A percentile compares a stretch with the other conserved stretches of the same genome.
Conservation (phyloP, 2,888 invertebrate species). For the Cloeon dipterum region DNA sequence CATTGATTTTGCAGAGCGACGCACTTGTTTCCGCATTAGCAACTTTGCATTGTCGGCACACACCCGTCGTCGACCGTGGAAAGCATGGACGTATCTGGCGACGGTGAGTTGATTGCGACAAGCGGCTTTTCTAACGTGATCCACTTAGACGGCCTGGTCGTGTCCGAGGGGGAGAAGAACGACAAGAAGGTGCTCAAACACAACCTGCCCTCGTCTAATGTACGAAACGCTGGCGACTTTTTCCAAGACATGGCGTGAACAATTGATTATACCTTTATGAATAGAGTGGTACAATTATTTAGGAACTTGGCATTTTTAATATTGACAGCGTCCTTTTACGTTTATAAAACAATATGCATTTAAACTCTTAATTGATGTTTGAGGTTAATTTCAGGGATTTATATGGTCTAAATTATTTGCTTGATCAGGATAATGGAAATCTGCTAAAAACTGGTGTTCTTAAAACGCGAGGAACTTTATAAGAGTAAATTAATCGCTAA, state of each 20-base stretch:
- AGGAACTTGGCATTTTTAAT: too few species aligned
- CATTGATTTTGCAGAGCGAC: slow-evolving; percentile 33
- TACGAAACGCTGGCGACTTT: slow-evolving; percentile 56
- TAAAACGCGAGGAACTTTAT: too few species aligned
- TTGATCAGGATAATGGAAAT: too few species aligned
- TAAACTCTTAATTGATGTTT: too few species aligned
- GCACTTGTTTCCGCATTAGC: slow-evolving; percentile 68
- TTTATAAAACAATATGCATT: too few species aligned
- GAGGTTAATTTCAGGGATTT: too few species aligned
- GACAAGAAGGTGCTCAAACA: slow-evolving; percentile 46
- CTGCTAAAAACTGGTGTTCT: too few species aligned
- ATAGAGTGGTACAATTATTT: too few species aligned
- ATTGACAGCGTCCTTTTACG: too few species aligned
- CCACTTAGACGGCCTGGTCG: slow-evolving; percentile 57
- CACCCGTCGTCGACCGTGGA: slow-evolving; percentile 68
- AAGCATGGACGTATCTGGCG: slow-evolving; percentile 54
- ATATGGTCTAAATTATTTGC: too few species aligned
- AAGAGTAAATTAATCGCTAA: too few species aligned
- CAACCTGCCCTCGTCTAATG: slow-evolving; percentile 60
- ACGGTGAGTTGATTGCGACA: slow-evolving; percentile 61
- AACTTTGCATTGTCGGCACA: slow-evolving; percentile 72
- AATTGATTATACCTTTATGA: too few species aligned
- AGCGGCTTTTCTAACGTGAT: slow-evolving; percentile 68
- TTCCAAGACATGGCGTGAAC: slow-evolving; percentile 59
- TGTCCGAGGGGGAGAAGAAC: slow-evolving; percentile 35